These are phyloP conservation scores for Drosophila hydei DNA, from an alignment of 1,140 invertebrate species.

Conservation along the genomic window DNA sequence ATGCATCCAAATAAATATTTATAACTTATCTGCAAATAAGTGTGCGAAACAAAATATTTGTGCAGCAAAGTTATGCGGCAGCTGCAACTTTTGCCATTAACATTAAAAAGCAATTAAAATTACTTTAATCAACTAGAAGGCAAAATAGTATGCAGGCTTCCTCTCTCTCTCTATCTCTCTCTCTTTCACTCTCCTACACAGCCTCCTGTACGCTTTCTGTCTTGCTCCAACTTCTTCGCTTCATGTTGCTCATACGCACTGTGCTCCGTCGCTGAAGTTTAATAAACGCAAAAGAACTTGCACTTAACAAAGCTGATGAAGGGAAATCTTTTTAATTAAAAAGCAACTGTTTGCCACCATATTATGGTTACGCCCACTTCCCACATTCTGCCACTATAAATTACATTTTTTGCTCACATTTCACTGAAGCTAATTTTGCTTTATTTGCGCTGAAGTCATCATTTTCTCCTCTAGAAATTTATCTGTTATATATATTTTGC, in stretches of 20 bases:
- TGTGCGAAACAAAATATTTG: conserved; percentile 42
- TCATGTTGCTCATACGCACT: conserved; percentile 50
- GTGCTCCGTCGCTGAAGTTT: conserved; percentile 48
- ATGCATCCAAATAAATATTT: conserved; percentile 31
- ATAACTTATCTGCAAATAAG: conserved; percentile 12
- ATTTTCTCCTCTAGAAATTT: conserved; percentile 25
- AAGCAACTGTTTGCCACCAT: conserved; percentile 58
- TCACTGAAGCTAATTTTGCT: conserved; percentile 33
- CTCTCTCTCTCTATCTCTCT: conserved; percentile 1
- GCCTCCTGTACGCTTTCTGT: not conserved
- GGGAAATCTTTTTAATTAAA: conserved; percentile 66
- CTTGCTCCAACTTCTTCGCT: conserved; percentile 15
- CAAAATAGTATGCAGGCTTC: conserved; percentile 11
- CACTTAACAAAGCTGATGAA: conserved; percentile 56
- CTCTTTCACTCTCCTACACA: not conserved
- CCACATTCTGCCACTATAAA: conserved; percentile 25
- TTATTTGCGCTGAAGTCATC: conserved; percentile 44
- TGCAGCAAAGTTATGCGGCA: conserved; percentile 34
- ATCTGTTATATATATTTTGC: conserved; percentile 30
- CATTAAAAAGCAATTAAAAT: conserved; percentile 64
- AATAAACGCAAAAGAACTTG: conserved; percentile 52
- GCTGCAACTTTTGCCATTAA: conserved; percentile 60
- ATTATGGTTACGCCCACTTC: conserved; percentile 30
- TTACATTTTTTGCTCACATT: conserved; percentile 38
- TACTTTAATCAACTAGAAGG: conserved; percentile 59